These are phyloP conservation scores for Andricus grossulariae DNA, from an alignment of 1,140 invertebrate genomes.

Conservation along the genomic window DNA sequence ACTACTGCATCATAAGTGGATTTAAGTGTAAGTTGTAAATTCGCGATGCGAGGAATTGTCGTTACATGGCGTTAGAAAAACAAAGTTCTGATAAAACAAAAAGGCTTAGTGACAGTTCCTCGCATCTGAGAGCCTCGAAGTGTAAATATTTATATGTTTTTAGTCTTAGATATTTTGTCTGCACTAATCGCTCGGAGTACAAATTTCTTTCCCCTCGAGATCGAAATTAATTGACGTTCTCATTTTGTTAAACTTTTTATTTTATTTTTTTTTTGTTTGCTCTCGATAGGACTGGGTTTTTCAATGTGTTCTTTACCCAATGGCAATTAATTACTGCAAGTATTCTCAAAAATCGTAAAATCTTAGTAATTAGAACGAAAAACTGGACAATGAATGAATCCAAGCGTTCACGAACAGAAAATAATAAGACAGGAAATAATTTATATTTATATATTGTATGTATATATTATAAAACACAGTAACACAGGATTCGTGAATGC, in stretches of 20 bases:
- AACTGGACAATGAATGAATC: constrained; percentile 34
- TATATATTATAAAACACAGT: constrained; percentile 20
- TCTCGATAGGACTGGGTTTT: constrained; percentile 3
- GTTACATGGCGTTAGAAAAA: background rate
- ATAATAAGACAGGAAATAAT: constrained; percentile 52
- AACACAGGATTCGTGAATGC: constrained; percentile 11
- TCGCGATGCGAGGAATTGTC: constrained; percentile 42
- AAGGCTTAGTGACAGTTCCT: background rate
- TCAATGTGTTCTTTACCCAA: constrained; percentile 45
- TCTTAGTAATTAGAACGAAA: constrained; percentile 44
- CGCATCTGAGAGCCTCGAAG: constrained; percentile 1
- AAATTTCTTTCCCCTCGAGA: background rate
- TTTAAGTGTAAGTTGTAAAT: constrained; percentile 27
- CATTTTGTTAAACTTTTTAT: background rate
- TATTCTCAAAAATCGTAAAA: constrained; percentile 46
- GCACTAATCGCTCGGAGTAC: background rate
- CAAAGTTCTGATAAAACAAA: constrained; percentile 7
- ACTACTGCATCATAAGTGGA: constrained; percentile 50
- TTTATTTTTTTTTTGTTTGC: background rate
- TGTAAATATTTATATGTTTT: constrained; percentile 5
- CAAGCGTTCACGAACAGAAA: constrained; percentile 30
- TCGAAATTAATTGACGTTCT: background rate
- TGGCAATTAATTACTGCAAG: constrained; percentile 39
- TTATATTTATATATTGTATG: constrained; percentile 58
- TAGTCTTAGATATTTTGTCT: background rate